Base-by-base conservation (phyloP, 1,140 invertebrate genomes). In the Drosophila oshimai region DNA sequence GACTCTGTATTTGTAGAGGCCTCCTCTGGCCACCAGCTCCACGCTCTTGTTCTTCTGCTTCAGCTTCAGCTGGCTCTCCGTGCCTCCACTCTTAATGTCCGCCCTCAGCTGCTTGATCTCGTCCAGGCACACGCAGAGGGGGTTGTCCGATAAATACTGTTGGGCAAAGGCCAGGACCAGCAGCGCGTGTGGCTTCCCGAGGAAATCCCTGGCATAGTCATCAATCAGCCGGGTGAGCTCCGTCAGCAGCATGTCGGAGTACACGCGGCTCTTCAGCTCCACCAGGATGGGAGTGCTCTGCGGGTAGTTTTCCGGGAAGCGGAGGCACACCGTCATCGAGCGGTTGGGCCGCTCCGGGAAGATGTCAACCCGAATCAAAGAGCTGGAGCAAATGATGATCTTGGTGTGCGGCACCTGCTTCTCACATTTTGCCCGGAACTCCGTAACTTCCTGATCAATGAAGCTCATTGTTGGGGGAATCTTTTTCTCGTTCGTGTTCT, bases 201-300 rank as follows among this genome's bases (percentile, higher is more conserved):
- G 41, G 28, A 92, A 86, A 71, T 93, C 94, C 5, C 42, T 31
- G 1, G 93, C 92, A 83, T 95, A 93, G 57, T 93, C 92, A 69
- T 96, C 95, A 83, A 94, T 94, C 5, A 95, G 89, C 54, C 93
- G 92, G 6, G 94, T 93, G 26, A 96, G 80, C 37, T 93, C 93
- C 44, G 93, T 91, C 5, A 95, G 90, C 33, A 96, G 90, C 80
- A 93, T 95, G 3, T 93, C 91, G 1, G 94, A 93, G 4, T 96
- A 89, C 29, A 93, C 93, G 90, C 95, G 95, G 71, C 94, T 95
- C 78, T 95, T 96, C 0, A 96, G 88, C 91, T 96, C 95, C n/a
- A 95, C 90, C 9, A 96, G 81, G 2, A 96, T 72, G 1, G 92
- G 89, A 0, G 80, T 69, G 5, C 83, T 60, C 2, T 94, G 94